These are phyloP conservation scores for Chiloscyllium plagiosum DNA, from an alignment of 2,113 vertebrate species.

Conservation along the genomic window DNA sequence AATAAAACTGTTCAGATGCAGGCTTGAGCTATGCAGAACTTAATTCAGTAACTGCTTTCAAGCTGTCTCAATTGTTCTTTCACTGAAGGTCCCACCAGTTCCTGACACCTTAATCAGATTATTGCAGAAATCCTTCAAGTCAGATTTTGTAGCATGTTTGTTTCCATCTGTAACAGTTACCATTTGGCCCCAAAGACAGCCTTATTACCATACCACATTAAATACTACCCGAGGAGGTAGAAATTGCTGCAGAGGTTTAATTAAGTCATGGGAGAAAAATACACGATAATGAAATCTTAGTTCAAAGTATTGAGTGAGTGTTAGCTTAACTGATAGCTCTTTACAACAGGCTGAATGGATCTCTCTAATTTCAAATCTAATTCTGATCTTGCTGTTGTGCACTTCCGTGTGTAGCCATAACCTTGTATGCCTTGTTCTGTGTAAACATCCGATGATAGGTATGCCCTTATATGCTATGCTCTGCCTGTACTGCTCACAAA, in stretches of 20 bases:
- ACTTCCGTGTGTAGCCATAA: no score
- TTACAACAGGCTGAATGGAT: neutral
- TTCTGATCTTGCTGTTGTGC: no score
- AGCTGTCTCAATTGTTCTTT: constrained; percentile 51
- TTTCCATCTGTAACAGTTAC: constrained; percentile 75
- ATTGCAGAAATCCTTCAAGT: constrained; percentile 57
- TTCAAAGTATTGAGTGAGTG: neutral
- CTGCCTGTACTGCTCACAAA: no score
- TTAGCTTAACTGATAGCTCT: neutral
- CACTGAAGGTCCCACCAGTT: constrained; percentile 61
- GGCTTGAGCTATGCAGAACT: neutral
- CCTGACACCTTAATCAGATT: constrained; percentile 73
- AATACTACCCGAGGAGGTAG: neutral
- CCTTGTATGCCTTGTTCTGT: no score
- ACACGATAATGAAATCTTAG: neutral
- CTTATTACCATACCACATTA: constrained; percentile 49
- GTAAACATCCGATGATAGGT: no score
- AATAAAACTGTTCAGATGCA: neutral
- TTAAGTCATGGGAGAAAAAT: constrained; percentile 3
- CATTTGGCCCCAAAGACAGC: constrained; percentile 53
- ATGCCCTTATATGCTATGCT: no score
- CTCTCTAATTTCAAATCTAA: no score
- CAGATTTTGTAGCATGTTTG: constrained; percentile 62
- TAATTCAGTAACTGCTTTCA: constrained; percentile 44
- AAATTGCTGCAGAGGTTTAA: neutral